phyloP scores from a whole-genome alignment of 2,888 invertebrate genomes.

The Alviniconcha strummeri region DNA sequence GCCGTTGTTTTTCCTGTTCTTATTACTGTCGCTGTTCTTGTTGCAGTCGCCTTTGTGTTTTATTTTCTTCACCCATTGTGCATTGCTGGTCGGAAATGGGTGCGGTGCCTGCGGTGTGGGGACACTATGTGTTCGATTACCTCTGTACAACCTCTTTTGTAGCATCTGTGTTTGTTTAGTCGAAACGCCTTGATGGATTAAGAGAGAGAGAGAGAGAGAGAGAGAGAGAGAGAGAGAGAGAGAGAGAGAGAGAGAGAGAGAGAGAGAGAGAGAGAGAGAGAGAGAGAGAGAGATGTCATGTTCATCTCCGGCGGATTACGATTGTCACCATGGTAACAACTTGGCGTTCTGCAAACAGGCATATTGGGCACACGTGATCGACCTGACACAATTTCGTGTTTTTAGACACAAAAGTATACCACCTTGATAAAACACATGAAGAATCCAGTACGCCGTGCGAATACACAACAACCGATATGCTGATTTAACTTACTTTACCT shows the following conservation, averaged over 20 bases:
- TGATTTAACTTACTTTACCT: too few relatives aligned
- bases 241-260: neutral
- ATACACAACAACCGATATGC: too few relatives aligned
- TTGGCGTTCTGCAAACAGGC: too few relatives aligned
- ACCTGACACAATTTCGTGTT: too few relatives aligned
- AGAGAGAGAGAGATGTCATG: neutral
- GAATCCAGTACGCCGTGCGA: too few relatives aligned
- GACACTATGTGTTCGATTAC: neutral
- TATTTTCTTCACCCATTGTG: neutral
- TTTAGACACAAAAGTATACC: too few relatives aligned
- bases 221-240: neutral
- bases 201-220: neutral
- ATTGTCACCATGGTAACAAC: too few relatives aligned
- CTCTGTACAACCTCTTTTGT: neutral
- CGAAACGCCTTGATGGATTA: too few relatives aligned
- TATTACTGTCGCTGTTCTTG: neutral
- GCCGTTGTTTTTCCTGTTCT: neutral
- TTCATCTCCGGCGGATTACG: too few relatives aligned
- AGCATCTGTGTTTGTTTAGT: neutral
- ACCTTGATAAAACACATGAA: too few relatives aligned
- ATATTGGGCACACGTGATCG: too few relatives aligned
- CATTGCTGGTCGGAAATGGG: too few relatives aligned
- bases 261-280: neutral
- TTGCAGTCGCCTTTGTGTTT: neutral
- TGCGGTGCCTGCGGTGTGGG: neutral